phyloP scores from a whole-genome alignment of 2,888 invertebrate genomes.

The Cheilosia variabilis region DNA sequence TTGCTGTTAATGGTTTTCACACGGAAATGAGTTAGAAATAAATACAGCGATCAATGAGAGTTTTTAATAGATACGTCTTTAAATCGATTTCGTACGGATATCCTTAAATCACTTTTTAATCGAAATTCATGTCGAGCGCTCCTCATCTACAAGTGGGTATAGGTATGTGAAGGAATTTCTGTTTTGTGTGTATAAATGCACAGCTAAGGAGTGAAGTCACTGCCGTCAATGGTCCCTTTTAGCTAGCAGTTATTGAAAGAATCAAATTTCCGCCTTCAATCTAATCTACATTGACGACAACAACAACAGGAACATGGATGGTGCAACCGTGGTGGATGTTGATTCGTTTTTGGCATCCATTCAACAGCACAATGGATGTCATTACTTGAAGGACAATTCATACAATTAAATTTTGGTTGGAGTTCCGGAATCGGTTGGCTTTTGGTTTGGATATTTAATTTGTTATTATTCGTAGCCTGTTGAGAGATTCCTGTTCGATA shows the following conservation, averaged over 20 bases:
- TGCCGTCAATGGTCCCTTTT: constrained; percentile 41
- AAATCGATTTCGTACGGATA: constrained; percentile 55
- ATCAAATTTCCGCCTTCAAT: constrained; percentile 69
- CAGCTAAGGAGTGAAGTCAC: constrained; percentile 34
- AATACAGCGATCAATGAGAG: constrained; percentile 23
- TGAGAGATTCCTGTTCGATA: constrained; percentile 22
- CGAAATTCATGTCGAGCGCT: constrained; percentile 56
- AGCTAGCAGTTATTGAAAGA: constrained; percentile 61
- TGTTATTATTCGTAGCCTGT: constrained; percentile 56
- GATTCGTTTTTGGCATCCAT: constrained; percentile 65
- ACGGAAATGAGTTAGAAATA: constrained; percentile 42
- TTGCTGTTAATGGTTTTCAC: constrained; percentile 39
- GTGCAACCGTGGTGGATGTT: constrained; percentile 47
- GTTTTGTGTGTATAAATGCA: constrained; percentile 22
- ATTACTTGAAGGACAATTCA: constrained; percentile 67
- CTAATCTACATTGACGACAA: constrained; percentile 59
- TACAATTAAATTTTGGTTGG: constrained; percentile 60
- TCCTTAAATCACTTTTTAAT: constrained; percentile 62
- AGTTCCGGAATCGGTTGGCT: constrained; percentile 42
- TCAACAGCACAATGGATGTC: constrained; percentile 65
- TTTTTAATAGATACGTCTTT: constrained; percentile 36
- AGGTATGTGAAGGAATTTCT: constrained; percentile 23
- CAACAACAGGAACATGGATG: constrained; percentile 56
- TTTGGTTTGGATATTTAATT: constrained; percentile 58
- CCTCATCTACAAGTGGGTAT: constrained; percentile 22